Evolutionary conservation across 2,888 invertebrate species (phyloP).

Genomic region (Abscondita cerata): DNA sequence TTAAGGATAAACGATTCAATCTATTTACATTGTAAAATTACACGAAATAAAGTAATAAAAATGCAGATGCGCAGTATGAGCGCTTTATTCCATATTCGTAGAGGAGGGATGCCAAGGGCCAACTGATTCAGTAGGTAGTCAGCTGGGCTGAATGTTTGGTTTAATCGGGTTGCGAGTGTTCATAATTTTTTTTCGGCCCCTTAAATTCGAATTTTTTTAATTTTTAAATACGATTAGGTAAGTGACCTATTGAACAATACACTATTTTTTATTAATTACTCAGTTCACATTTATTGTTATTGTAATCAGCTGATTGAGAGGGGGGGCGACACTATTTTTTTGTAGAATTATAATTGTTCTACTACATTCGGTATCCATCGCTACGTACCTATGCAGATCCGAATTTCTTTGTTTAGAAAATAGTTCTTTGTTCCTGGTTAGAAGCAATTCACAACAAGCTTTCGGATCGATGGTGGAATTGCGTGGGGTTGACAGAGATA

Average conservation of each 20-base stretch:
- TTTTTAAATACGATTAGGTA: conserved; percentile 14
- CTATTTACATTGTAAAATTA: no score
- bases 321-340: no score
- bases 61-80: conserved; percentile 22
- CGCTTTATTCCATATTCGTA: conserved; percentile 9
- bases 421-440: conserved; percentile 28
- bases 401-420: conserved; percentile 13
- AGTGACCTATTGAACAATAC: no score
- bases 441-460: conserved; percentile 45
- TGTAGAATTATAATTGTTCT: no score
- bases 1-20: no score
- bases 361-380: no score
- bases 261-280: no score
- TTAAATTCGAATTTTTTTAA: background rate
- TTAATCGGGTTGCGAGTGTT: conserved; percentile 41
- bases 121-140: conserved; percentile 38
- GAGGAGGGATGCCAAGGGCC: conserved; percentile 33
- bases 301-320: no score
- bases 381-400: no score
- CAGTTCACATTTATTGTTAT: no score
- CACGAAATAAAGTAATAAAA: conserved; percentile 4
- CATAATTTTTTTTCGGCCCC: conserved; percentile 41
- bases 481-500: conserved; percentile 44
- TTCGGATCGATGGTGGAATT: conserved; percentile 54
- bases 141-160: conserved; percentile 47